Conservation (phyloP, 2,888 invertebrate species). For the Ditula angustiorana region DNA sequence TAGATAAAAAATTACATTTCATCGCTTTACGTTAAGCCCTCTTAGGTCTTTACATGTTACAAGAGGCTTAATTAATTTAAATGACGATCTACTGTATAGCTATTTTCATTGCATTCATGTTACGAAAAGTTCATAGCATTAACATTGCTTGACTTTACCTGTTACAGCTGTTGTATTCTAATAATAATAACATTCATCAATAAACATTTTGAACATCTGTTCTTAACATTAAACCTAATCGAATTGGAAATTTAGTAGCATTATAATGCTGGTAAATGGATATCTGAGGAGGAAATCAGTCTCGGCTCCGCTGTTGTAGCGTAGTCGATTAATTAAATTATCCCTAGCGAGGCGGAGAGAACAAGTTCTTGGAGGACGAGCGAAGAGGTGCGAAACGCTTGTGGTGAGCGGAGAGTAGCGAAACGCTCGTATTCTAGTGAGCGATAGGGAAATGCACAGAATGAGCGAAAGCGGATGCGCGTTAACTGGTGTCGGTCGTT, state of each 20-base stretch:
- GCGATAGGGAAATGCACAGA: slow-evolving; percentile 34
- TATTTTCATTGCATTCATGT: background rate
- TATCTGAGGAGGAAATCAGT: slow-evolving; percentile 79
- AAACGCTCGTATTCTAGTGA: background rate
- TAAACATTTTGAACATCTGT: slow-evolving; percentile 49
- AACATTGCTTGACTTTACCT: slow-evolving; percentile 6
- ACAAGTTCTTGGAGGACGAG: slow-evolving; percentile 38
- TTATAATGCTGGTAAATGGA: slow-evolving; percentile 77
- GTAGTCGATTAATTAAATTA: slow-evolving; percentile 81
- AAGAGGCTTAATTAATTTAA: background rate
- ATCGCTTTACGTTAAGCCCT: slow-evolving; percentile 2
- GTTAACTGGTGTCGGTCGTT: slow-evolving; percentile 41
- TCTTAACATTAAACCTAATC: slow-evolving; percentile 63
- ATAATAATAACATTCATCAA: slow-evolving; percentile 39
- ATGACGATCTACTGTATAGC: background rate
- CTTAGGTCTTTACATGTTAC: slow-evolving; percentile 1
- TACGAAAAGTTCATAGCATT: too few species aligned
- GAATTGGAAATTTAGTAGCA: slow-evolving; percentile 72
- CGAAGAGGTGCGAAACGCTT: slow-evolving; percentile 53
- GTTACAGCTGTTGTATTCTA: slow-evolving; percentile 13
- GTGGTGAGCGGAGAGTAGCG: slow-evolving; percentile 40
- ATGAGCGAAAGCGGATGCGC: slow-evolving; percentile 28
- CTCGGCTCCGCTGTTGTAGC: slow-evolving; percentile 67
- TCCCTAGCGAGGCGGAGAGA: slow-evolving; percentile 66
- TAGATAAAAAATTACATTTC: slow-evolving; percentile 18